A percentile compares a stretch with the other conserved stretches of the same genome.
These are phyloP conservation scores for Adelognathus sp. DNA, from an alignment of 2,888 invertebrate species.

Conservation along the genomic window DNA sequence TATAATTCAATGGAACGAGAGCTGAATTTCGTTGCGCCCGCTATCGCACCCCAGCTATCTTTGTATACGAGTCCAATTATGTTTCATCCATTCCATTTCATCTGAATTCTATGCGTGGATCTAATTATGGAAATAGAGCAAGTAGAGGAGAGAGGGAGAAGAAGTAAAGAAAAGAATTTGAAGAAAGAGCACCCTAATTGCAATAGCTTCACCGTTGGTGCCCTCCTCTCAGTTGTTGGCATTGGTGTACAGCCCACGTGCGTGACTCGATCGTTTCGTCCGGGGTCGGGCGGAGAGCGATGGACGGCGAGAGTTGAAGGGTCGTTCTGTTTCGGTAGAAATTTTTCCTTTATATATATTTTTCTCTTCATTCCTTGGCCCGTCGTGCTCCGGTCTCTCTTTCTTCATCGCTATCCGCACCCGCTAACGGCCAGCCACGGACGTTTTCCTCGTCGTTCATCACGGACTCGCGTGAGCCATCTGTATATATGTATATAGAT, in stretches of 20 bases:
- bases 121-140: slow-evolving; percentile 31
- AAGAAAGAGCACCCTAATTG: slow-evolving; percentile 51
- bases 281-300: slow-evolving; percentile 47
- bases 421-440: slow-evolving; percentile 23
- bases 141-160: slow-evolving; percentile 11
- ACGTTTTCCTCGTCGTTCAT: slow-evolving; percentile 54
- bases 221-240: slow-evolving; percentile 33
- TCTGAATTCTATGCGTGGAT: background rate
- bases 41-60: background rate
- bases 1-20: slow-evolving; percentile 23
- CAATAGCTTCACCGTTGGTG: slow-evolving; percentile 50
- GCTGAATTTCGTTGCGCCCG: slow-evolving; percentile 5
- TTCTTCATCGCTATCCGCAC: slow-evolving; percentile 18
- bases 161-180: slow-evolving; percentile 6
- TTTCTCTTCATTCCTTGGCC: slow-evolving; percentile 42
- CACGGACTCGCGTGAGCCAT: slow-evolving; percentile 39
- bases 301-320: slow-evolving; percentile 54
- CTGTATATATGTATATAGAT: too few species aligned
- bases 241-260: slow-evolving; percentile 28
- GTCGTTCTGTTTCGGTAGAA: slow-evolving; percentile 53
- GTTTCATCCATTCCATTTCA: background rate
- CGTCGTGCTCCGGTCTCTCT: slow-evolving; percentile 26
- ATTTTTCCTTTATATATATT: slow-evolving; percentile 44
- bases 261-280: slow-evolving; percentile 57
- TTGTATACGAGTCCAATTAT: slow-evolving; percentile 1